Base-by-base conservation (phyloP, 2,113 vertebrate genomes). In the Sisor rabdophorus region DNA sequence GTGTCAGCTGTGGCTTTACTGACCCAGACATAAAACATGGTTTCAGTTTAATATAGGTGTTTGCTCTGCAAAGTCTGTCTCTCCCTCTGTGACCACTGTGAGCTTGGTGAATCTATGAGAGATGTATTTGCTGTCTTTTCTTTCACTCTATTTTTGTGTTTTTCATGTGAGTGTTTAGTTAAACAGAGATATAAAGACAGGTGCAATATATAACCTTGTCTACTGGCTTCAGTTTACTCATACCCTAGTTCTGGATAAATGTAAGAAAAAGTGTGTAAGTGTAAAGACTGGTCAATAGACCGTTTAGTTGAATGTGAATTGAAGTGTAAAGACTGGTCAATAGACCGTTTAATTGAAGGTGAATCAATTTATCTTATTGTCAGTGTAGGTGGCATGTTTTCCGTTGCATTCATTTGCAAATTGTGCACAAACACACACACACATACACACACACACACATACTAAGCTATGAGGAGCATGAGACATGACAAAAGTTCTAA, bases 1-100 rank as follows among this genome's bases (percentile, higher is more conserved):
- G 86, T 83, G 80, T 84, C 61, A 73, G 61, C 78, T 87, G 87
- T 81, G 88, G 84, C 86, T 86, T 80, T 56, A 50, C 73, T 71
- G 80, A 50, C 17, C 30, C 64, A 89, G 82, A 80, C 76, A 86
- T 79, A 84, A 84, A 61, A 68, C 81, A 60, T 82, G 81, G 82
- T 86, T 85, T 88, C 83, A 77, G 78, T 85, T 81, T 77, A 67
- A 82, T 78, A 77, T 76, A 36, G 48, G 69, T 63, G 56, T 79
- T 87, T 81, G 55, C 71, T 84, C 74, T 68, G 71, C 50, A 69
- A 52, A 30, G 16, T 69, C 24, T 69, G 16, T 69, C 47, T 77
- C 50, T 73, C 48, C 17, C 10, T 77, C 78, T 52, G 75, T 20
- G 58, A 63, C 36, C 54, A 67, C 54, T 44, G 53, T 79, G 47